Evolutionary conservation across 2,888 invertebrate genomes (phyloP).

Genomic region (Rhorus exstirpatorius): DNA sequence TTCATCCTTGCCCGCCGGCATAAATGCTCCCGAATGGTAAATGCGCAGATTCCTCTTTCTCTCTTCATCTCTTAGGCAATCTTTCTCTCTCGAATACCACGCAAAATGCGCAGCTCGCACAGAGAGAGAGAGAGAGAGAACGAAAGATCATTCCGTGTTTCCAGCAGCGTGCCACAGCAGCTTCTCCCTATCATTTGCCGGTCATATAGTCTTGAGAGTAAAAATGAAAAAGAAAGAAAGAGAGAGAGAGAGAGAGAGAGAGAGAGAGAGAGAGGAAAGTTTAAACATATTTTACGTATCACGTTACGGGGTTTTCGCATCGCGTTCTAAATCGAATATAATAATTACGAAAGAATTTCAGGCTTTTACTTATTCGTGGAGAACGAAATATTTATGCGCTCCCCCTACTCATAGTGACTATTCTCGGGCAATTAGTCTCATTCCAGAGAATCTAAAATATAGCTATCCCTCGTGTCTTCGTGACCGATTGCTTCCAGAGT

Average conservation of each 20-base stretch:
- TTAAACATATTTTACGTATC: slow-evolving; percentile 58
- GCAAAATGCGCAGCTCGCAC: slow-evolving; percentile 38
- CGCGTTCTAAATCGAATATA: slow-evolving; percentile 44
- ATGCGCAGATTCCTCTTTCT: slow-evolving; percentile 65
- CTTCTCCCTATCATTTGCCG: slow-evolving; percentile 66
- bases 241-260: slow-evolving; percentile 25
- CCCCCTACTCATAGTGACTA: neutral
- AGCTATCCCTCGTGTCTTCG: slow-evolving; percentile 45
- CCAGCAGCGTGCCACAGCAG: slow-evolving; percentile 57
- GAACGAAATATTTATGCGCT: neutral
- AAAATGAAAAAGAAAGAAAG: slow-evolving; percentile 9
- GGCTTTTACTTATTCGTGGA: slow-evolving; percentile 47
- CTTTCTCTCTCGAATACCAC: slow-evolving; percentile 49
- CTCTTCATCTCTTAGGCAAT: slow-evolving; percentile 38
- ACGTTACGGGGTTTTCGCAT: slow-evolving; percentile 45
- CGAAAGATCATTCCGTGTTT: slow-evolving; percentile 58
- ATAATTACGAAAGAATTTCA: slow-evolving; percentile 47
- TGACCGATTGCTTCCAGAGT: slow-evolving; percentile 40
- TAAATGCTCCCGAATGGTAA: slow-evolving; percentile 70
- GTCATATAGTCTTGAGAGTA: slow-evolving; percentile 42
- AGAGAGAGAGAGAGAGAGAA: slow-evolving; percentile 16
- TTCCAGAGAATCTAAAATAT: slow-evolving; percentile 40
- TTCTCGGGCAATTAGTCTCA: slow-evolving; percentile 50
- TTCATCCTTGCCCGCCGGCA: slow-evolving; percentile 77
- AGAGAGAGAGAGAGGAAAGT: slow-evolving; percentile 24